Evolutionary conservation across 2,888 invertebrate species (phyloP).

Genomic region (Hemistola chrysoprasaria): DNA sequence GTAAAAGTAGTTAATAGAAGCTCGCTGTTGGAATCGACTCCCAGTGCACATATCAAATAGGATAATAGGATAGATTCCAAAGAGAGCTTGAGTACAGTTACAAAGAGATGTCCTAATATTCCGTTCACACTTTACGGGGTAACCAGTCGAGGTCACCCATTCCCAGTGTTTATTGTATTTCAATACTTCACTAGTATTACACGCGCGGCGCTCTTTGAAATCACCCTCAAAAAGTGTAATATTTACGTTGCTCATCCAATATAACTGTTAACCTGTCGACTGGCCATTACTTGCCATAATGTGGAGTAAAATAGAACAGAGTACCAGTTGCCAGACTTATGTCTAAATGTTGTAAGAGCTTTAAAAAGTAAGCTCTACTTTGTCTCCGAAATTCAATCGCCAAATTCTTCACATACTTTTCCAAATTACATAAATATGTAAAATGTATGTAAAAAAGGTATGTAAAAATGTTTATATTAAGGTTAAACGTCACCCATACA

Average conservation of each 20-base stretch:
- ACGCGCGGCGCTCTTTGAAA: conserved; percentile 63
- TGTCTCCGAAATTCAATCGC: conserved; percentile 20
- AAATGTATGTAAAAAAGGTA: too few relatives aligned
- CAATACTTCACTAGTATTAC: conserved; percentile 57
- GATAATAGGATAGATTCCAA: too few relatives aligned
- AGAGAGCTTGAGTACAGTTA: not conserved
- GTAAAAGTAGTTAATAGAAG: too few relatives aligned
- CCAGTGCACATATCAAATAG: too few relatives aligned
- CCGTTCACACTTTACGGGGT: conserved; percentile 29
- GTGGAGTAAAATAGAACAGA: conserved; percentile 64
- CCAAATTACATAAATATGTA: too few relatives aligned
- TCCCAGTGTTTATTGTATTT: conserved; percentile 61
- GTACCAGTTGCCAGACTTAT: conserved; percentile 19
- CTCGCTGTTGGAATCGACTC: too few relatives aligned
- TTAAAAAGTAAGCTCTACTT: too few relatives aligned
- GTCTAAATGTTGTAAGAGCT: too few relatives aligned
- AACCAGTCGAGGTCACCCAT: conserved; percentile 48
- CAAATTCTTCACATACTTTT: too few relatives aligned
- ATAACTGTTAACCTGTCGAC: conserved; percentile 68
- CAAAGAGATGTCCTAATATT: conserved; percentile 28
- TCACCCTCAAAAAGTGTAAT: conserved; percentile 58
- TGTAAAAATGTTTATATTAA: too few relatives aligned
- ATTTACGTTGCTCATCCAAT: conserved; percentile 64
- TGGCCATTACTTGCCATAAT: conserved; percentile 61
- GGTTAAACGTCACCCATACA: too few relatives aligned